These are phyloP conservation scores for Portevinia maculata DNA, from an alignment of 2,888 invertebrate genomes.

Conservation along the genomic window DNA sequence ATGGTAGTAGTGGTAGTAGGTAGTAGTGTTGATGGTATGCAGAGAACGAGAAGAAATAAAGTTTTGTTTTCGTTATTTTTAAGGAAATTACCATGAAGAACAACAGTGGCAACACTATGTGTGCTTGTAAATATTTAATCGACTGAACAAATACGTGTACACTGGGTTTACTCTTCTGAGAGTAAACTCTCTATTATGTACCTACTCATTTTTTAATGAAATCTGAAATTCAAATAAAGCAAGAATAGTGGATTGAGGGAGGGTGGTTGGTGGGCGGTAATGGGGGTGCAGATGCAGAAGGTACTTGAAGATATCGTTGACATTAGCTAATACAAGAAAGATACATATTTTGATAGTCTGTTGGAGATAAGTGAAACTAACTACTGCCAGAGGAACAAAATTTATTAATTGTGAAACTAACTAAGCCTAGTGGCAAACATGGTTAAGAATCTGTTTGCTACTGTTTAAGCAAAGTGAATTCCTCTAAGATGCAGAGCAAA, in stretches of 20 bases:
- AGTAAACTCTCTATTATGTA: conserved; percentile 31
- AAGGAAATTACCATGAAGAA: conserved; percentile 48
- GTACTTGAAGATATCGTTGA: conserved; percentile 27
- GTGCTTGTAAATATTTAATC: conserved; percentile 68
- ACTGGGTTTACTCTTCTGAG: conserved; percentile 18
- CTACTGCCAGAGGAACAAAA: neutral
- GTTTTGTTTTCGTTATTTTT: conserved; percentile 55
- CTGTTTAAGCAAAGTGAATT: conserved; percentile 48
- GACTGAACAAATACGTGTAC: conserved; percentile 61
- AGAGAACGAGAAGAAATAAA: conserved; percentile 73
- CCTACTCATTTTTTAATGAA: conserved; percentile 28
- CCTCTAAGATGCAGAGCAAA: conserved; percentile 28
- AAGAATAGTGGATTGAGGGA: neutral
- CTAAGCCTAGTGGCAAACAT: conserved; percentile 36
- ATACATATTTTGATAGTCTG: conserved; percentile 50
- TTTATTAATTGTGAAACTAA: conserved; percentile 62
- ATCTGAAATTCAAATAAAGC: conserved; percentile 54
- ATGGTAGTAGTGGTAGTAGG: conserved; percentile 48
- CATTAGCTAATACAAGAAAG: conserved; percentile 52
- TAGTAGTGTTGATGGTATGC: conserved; percentile 66
- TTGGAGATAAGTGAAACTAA: conserved; percentile 23
- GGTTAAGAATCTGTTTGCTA: conserved; percentile 55
- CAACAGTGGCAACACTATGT: conserved; percentile 72
- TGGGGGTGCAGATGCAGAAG: neutral
- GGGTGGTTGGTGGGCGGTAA: neutral